Conservation (phyloP, 2,113 vertebrate species). For the Poicephalus meyeri region DNA sequence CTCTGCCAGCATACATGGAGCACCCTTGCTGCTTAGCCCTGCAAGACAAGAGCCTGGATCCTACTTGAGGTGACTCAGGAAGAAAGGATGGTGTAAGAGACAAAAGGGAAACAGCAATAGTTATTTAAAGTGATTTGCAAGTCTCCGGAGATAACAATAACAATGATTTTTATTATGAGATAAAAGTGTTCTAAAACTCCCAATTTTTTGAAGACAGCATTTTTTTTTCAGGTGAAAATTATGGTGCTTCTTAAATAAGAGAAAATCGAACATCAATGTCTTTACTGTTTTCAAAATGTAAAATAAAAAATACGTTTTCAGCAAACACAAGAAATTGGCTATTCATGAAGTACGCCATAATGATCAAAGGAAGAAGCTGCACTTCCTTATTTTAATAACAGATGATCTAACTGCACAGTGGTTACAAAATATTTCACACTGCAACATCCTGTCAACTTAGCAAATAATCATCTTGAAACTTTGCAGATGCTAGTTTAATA, state of each 20-base stretch:
- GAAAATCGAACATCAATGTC: background rate
- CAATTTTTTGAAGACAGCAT: background rate
- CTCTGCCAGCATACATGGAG: background rate
- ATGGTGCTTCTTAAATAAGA: background rate
- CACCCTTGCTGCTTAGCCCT: background rate
- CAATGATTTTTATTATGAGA: background rate
- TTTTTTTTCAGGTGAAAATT: background rate
- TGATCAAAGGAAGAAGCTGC: background rate
- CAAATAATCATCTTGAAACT: background rate
- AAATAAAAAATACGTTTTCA: background rate
- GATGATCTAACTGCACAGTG: background rate
- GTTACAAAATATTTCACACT: conserved; percentile 12
- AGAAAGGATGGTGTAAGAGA: background rate
- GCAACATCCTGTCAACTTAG: conserved; percentile 31
- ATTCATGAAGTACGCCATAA: background rate
- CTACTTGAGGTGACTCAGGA: background rate
- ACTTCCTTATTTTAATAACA: conserved; percentile 23
- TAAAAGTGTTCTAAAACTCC: background rate
- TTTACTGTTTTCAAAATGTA: background rate
- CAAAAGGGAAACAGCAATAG: background rate
- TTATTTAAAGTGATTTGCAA: background rate
- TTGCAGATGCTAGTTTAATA: background rate
- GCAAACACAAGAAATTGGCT: background rate
- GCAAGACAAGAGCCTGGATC: background rate
- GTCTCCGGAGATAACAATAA: background rate